These are phyloP conservation scores for Caenorhabditis sinica DNA, from an alignment of 2,888 invertebrate species.

Conservation along the genomic window DNA sequence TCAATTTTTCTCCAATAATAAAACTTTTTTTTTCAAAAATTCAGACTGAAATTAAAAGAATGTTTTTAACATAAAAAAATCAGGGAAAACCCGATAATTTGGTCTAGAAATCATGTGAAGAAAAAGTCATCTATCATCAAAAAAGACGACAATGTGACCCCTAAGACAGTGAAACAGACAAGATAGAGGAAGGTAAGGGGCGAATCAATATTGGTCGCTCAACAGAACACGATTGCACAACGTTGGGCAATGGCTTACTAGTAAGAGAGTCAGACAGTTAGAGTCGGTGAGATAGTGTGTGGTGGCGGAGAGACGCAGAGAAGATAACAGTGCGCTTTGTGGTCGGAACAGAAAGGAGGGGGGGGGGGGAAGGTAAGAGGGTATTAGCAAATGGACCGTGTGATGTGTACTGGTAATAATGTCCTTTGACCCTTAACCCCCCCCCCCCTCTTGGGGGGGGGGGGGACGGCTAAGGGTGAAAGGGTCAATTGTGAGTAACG, in stretches of 20 bases:
- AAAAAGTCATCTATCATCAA: too few species aligned
- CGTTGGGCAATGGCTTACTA: slow-evolving; percentile 51
- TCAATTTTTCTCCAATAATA: too few species aligned
- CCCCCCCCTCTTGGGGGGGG: too few species aligned
- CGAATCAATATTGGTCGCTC: background rate
- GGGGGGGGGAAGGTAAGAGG: background rate
- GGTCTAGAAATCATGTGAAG: too few species aligned
- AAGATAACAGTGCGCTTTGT: background rate
- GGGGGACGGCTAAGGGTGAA: background rate
- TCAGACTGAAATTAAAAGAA: too few species aligned
- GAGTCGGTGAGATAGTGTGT: slow-evolving; percentile 7
- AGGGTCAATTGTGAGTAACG: too few species aligned
- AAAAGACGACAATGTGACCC: too few species aligned
- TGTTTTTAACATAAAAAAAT: too few species aligned
- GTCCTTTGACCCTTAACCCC: too few species aligned
- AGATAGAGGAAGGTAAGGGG: background rate
- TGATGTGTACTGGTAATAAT: too few species aligned
- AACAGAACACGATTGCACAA: slow-evolving; percentile 69
- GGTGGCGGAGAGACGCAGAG: slow-evolving; percentile 5
- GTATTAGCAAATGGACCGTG: background rate
- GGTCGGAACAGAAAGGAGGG: background rate
- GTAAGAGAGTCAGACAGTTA: background rate
- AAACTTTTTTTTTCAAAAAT: too few species aligned
- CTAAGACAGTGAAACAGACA: background rate
- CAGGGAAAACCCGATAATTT: too few species aligned